Percentiles rank a stretch among this genome's conserved stretches.
Evolutionary conservation across 2,113 vertebrate species (phyloP).

Genomic region (Oncorhynchus nerka): DNA sequence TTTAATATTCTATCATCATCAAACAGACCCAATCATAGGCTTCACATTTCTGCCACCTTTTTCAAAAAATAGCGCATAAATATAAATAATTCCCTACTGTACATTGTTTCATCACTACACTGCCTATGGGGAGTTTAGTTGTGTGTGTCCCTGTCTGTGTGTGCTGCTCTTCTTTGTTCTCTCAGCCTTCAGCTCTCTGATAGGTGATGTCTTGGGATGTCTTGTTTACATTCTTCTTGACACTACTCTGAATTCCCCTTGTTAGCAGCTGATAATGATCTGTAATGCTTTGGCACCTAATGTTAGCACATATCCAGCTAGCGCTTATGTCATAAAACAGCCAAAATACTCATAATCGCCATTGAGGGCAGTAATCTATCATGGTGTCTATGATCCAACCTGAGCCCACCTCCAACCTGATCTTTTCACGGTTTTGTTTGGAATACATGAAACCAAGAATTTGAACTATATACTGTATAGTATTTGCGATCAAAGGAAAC

Average conservation of each 20-base stretch:
- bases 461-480: neutral
- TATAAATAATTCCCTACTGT: neutral
- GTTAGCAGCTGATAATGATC: slow-evolving; percentile 29
- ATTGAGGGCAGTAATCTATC: too few species aligned
- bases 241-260: slow-evolving; percentile 24
- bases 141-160: neutral
- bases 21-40: neutral
- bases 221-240: slow-evolving; percentile 6
- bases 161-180: neutral
- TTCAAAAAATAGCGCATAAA: neutral
- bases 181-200: neutral
- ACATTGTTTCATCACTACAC: too few species aligned
- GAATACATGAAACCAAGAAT: neutral
- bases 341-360: neutral
- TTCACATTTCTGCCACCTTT: neutral
- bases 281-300: too few species aligned
- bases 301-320: too few species aligned
- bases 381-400: too few species aligned
- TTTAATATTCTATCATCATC: neutral
- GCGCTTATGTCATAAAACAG: neutral
- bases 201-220: neutral
- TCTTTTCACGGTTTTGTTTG: neutral
- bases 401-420: too few species aligned
- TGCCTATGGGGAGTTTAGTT: neutral
- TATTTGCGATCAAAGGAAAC: neutral